Percentiles rank a stretch among this genome's conserved stretches.
phyloP scores from a whole-genome alignment of 2,113 vertebrate genomes.

The Empidonax traillii region DNA sequence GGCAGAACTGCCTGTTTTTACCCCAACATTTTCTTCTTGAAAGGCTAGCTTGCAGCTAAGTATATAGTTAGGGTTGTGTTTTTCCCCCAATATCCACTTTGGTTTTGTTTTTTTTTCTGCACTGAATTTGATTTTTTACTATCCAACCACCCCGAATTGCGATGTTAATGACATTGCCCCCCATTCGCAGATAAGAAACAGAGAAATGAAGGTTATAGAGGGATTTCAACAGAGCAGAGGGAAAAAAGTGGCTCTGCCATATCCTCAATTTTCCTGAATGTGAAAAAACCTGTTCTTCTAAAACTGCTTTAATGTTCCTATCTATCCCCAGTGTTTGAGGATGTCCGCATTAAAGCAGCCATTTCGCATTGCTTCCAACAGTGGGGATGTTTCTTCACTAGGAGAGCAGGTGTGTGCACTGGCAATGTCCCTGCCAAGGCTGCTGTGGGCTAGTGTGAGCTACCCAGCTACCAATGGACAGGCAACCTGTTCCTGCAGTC shows the following conservation, averaged over 20 bases:
- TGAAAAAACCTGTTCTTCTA: neutral
- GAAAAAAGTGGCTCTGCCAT: neutral
- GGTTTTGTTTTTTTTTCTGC: neutral
- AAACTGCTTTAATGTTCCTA: neutral
- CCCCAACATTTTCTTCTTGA: neutral
- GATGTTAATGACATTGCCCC: neutral
- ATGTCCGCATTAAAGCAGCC: neutral
- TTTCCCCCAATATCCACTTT: neutral
- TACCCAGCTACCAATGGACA: neutral
- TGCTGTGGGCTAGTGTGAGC: neutral
- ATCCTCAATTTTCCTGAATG: neutral
- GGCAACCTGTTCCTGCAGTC: neutral
- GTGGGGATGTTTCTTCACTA: neutral
- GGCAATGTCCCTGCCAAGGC: neutral
- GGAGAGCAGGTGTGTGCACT: neutral
- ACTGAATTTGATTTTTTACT: neutral
- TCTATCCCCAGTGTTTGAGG: accelerated
- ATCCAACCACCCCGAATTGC: neutral
- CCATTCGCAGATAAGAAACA: neutral
- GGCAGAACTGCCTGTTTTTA: neutral
- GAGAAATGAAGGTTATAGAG: neutral
- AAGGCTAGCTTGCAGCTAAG: neutral
- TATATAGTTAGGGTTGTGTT: neutral
- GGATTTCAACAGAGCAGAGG: neutral
- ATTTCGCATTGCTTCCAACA: neutral